These are phyloP conservation scores for Podilymbus podiceps DNA, from an alignment of 2,113 vertebrate species.

Conservation along the genomic window DNA sequence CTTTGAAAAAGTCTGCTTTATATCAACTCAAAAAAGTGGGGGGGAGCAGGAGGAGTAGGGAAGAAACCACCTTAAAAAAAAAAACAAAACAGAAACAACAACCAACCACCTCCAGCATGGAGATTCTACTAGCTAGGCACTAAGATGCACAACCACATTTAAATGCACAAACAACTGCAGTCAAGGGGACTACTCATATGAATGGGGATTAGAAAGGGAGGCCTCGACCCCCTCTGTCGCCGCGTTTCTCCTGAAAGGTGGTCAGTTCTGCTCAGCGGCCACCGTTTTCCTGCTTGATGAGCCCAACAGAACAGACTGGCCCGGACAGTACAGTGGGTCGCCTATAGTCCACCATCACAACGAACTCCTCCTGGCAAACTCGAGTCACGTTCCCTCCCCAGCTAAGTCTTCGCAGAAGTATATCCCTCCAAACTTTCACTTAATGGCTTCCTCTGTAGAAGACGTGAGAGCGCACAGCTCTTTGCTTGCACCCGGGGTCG, in stretches of 20 bases:
- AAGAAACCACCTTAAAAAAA: conserved; percentile 44
- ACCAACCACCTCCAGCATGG: conserved; percentile 14
- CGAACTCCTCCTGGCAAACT: neutral
- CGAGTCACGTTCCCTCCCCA: neutral
- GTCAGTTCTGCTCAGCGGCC: neutral
- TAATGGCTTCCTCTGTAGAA: neutral
- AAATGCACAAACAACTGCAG: conserved; percentile 38
- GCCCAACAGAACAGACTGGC: neutral
- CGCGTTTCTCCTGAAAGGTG: neutral
- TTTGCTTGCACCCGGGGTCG: rapidly evolving
- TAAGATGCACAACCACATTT: conserved; percentile 37
- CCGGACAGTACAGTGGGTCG: neutral
- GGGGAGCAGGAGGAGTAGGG: neutral
- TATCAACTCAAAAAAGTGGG: neutral
- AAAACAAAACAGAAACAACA: neutral
- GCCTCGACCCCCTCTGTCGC: neutral
- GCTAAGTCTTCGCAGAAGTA: neutral
- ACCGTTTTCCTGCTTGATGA: neutral
- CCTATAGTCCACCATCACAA: neutral
- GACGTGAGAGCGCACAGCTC: rapidly evolving
- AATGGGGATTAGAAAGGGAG: neutral
- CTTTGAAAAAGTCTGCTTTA: neutral
- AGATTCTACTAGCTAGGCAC: conserved; percentile 33
- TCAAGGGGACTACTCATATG: neutral
- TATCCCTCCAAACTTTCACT: neutral